A percentile compares a stretch with the other conserved stretches of the same genome.
These are phyloP conservation scores for Nannobrachium achirus DNA, from an alignment of 2,113 vertebrate species.

Conservation along the genomic window DNA sequence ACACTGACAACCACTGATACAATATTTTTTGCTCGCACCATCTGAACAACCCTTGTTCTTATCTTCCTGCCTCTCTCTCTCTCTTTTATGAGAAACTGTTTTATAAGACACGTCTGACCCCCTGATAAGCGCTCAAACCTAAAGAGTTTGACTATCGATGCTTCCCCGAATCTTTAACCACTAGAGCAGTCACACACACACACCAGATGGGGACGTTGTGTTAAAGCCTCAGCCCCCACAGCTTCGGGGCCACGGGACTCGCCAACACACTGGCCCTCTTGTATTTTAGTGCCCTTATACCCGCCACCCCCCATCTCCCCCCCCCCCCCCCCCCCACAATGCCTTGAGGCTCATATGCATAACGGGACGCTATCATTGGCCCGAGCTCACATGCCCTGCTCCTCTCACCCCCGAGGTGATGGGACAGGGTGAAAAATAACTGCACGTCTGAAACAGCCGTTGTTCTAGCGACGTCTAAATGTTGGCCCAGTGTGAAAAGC, in stretches of 20 bases:
- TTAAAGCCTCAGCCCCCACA: constrained; percentile 74
- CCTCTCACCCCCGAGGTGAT: constrained; percentile 69
- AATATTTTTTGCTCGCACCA: constrained; percentile 3
- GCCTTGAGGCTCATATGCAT: constrained; percentile 68
- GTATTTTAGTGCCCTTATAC: constrained; percentile 74
- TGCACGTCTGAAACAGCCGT: constrained; percentile 73
- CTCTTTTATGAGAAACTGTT: constrained; percentile 40
- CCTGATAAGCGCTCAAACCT: constrained; percentile 51
- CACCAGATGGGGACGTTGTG: constrained; percentile 75
- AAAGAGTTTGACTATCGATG: constrained; percentile 69
- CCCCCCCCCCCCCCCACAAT: constrained; percentile 59
- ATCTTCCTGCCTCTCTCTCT: constrained; percentile 7
- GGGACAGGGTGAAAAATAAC: constrained; percentile 69
- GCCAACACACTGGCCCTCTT: constrained; percentile 75
- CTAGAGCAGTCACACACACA: constrained; percentile 72
- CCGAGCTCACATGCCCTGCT: constrained; percentile 74
- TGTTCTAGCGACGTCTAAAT: constrained; percentile 63
- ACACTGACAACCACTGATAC: not conserved
- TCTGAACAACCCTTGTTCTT: not conserved
- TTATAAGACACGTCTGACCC: constrained; percentile 58
- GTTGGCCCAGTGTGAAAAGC: constrained; percentile 35
- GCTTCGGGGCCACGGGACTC: constrained; percentile 70
- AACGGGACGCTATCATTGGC: constrained; percentile 77
- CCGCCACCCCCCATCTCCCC: constrained; percentile 31
- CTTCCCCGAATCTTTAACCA: constrained; percentile 62